Conservation (phyloP, 2,113 vertebrate species). For the Rhabdomys dilectus region DNA sequence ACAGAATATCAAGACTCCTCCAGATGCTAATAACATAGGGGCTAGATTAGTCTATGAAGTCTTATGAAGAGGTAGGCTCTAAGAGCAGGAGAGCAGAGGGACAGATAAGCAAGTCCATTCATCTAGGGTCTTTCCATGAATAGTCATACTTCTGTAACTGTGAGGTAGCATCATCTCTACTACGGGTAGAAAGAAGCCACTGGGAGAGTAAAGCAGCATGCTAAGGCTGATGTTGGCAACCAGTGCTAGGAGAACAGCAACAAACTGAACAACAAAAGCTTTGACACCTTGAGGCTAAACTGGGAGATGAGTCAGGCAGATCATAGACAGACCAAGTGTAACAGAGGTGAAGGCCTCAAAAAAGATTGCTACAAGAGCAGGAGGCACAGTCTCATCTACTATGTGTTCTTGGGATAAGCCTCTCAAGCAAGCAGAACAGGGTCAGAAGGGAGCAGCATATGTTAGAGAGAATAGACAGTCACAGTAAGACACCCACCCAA, state of each 20-base stretch:
- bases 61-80: neutral
- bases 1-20: neutral
- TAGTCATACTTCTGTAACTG: neutral
- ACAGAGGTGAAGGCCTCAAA: neutral
- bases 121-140: neutral
- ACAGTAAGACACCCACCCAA: neutral
- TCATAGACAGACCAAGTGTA: neutral
- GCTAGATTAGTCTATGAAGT: neutral
- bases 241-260: neutral
- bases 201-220: neutral
- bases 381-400: neutral
- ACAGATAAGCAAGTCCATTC: neutral
- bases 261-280: neutral
- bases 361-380: neutral
- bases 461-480: neutral
- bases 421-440: neutral
- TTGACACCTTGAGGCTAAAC: neutral
- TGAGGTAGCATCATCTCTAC: neutral
- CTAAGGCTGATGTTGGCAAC: neutral
- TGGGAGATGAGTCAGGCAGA: neutral
- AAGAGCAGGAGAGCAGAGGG: neutral
- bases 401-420: neutral
- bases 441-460: neutral
- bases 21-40: neutral
- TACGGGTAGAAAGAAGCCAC: neutral